phyloP scores from a whole-genome alignment of 92 coral and sea anemone species.

The Siderastrea radians region DNA sequence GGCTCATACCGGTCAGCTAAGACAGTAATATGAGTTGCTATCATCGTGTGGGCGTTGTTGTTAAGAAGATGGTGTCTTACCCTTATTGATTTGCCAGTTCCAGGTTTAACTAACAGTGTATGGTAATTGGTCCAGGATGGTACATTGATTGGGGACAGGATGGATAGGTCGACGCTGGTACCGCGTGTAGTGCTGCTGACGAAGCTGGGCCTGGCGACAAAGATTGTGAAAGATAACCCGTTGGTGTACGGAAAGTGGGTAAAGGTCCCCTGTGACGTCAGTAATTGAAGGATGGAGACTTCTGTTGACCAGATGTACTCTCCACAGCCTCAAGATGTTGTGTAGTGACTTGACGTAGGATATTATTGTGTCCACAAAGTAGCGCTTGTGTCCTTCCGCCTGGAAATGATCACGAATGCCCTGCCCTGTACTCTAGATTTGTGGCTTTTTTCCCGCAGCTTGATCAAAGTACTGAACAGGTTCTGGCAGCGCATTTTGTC shows the following conservation, averaged over 20 bases:
- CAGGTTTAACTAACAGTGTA: not conserved
- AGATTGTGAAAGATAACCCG: not conserved
- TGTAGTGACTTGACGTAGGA: not conserved
- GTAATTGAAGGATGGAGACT: too few relatives aligned
- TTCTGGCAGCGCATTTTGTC: not conserved
- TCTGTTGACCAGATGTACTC: too few relatives aligned
- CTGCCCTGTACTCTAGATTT: not conserved
- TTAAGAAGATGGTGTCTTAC: not conserved
- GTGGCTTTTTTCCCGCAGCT: not conserved
- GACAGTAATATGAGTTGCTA: not conserved
- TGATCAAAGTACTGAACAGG: not conserved
- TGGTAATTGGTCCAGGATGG: not conserved
- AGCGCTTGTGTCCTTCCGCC: not conserved
- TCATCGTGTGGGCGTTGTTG: not conserved
- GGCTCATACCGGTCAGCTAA: not conserved
- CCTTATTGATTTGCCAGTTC: not conserved
- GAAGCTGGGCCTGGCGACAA: too few relatives aligned
- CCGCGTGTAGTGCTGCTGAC: not conserved
- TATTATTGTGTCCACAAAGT: not conserved
- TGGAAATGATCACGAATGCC: not conserved
- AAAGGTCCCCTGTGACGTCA: not conserved
- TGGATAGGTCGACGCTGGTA: too few relatives aligned
- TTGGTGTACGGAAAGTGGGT: not conserved
- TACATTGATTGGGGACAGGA: too few relatives aligned
- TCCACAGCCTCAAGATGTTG: not conserved